phyloP scores from a whole-genome alignment of 1,140 invertebrate species.

The Caerostris extrusa region DNA sequence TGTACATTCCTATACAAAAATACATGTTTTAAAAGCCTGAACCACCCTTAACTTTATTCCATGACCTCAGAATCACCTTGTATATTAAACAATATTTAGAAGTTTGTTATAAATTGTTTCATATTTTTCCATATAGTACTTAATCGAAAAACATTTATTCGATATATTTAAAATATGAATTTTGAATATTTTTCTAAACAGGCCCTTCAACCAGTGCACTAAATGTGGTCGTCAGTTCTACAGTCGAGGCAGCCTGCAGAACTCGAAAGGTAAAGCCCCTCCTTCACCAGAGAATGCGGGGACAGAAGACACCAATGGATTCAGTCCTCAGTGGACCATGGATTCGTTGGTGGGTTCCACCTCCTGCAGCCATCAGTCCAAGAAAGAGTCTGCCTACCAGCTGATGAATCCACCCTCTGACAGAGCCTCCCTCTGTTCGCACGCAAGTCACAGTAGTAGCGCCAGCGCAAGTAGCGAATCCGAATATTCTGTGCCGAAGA shows the following conservation, averaged over 20 bases:
- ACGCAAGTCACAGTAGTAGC: constrained; percentile 61
- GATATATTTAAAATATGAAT: too few relatives aligned
- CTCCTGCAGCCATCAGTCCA: neutral
- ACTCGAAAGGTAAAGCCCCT: neutral
- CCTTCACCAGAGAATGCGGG: constrained; percentile 25
- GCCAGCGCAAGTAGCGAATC: constrained; percentile 68
- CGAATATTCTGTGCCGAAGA: constrained; percentile 76
- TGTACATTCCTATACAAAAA: too few relatives aligned
- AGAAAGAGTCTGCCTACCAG: constrained; percentile 64
- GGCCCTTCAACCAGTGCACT: constrained; percentile 74
- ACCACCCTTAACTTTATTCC: too few relatives aligned
- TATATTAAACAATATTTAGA: too few relatives aligned
- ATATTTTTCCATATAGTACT: neutral
- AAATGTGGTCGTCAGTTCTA: constrained; percentile 75
- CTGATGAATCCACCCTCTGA: constrained; percentile 59
- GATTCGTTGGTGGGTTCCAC: constrained; percentile 49
- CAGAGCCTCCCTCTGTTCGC: constrained; percentile 71
- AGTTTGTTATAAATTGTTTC: neutral
- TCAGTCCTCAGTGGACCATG: constrained; percentile 73
- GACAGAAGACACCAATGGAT: constrained; percentile 28
- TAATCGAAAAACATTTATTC: neutral
- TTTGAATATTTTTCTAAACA: neutral
- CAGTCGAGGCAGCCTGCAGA: constrained; percentile 57
- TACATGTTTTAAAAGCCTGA: too few relatives aligned
- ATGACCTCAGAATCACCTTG: too few relatives aligned